A percentile compares a stretch with the other conserved stretches of the same genome.
Conservation (phyloP, 2,888 invertebrate species). For the Andrena camellia region DNA sequence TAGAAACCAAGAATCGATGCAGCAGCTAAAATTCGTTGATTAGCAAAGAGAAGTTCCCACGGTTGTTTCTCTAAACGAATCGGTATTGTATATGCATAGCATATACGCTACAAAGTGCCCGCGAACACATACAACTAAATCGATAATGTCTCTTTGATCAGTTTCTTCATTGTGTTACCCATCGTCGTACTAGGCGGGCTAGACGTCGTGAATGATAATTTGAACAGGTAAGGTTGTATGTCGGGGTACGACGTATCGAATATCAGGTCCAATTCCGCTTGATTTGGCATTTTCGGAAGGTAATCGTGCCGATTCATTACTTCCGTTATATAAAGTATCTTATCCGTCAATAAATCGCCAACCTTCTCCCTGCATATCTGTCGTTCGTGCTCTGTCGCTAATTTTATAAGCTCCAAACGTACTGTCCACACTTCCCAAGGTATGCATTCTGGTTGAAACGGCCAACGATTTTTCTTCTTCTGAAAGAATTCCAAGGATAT, state of each 20-base stretch:
- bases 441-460: conserved; percentile 94
- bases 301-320: conserved; percentile 98
- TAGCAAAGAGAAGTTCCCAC: conserved; percentile 12
- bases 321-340: conserved; percentile 97
- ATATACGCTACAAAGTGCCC: conserved; percentile 16
- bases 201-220: conserved; percentile 93
- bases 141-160: conserved; percentile 94
- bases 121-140: conserved; percentile 86
- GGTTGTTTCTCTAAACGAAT: conserved; percentile 22
- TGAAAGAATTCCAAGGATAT: conserved; percentile 98
- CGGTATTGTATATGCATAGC: conserved; percentile 29
- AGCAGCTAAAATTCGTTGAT: conserved; percentile 5
- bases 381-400: conserved; percentile 94
- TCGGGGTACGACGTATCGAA: conserved; percentile 97
- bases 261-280: conserved; percentile 95
- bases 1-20: neutral
- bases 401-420: conserved; percentile 94
- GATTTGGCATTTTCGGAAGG: conserved; percentile 97
- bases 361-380: conserved; percentile 95
- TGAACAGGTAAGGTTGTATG: conserved; percentile 98
- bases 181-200: conserved; percentile 93
- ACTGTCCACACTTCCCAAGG: conserved; percentile 99
- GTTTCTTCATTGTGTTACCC: conserved; percentile 95
- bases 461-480: conserved; percentile 95
- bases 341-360: conserved; percentile 95